Conservation (phyloP, 2,888 invertebrate species). For the Thera britannica region DNA sequence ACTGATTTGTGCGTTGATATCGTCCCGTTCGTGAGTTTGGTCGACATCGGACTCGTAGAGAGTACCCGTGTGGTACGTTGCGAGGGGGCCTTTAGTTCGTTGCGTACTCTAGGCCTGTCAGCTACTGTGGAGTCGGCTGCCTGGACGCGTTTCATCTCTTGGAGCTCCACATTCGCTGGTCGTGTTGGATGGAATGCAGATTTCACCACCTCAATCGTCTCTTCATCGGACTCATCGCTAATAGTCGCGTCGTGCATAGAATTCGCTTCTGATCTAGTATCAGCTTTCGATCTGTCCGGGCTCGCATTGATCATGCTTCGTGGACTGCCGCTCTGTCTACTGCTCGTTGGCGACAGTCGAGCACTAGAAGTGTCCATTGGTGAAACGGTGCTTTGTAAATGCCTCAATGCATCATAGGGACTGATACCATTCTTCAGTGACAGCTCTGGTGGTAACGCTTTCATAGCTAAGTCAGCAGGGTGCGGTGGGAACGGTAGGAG, state of each 20-base stretch:
- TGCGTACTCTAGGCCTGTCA: slow-evolving; percentile 73
- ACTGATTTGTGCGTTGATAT: slow-evolving; percentile 87
- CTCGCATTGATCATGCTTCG: slow-evolving; percentile 72
- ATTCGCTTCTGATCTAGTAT: slow-evolving; percentile 86
- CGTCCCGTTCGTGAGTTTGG: slow-evolving; percentile 84
- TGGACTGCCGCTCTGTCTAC: slow-evolving; percentile 83
- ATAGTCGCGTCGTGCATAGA: slow-evolving; percentile 86
- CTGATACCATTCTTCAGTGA: slow-evolving; percentile 82
- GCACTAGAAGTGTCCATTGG: slow-evolving; percentile 78
- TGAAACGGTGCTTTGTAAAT: slow-evolving; percentile 75
- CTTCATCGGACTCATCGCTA: slow-evolving; percentile 88
- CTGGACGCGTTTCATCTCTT: slow-evolving; percentile 81
- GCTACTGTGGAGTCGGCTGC: slow-evolving; percentile 86
- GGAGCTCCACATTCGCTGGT: slow-evolving; percentile 84
- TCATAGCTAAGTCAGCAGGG: slow-evolving; percentile 79
- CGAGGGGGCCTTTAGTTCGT: slow-evolving; percentile 87
- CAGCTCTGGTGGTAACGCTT: slow-evolving; percentile 78
- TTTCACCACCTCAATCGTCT: slow-evolving; percentile 90
- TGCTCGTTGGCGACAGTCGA: slow-evolving; percentile 83
- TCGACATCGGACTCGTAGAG: slow-evolving; percentile 81
- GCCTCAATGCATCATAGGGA: slow-evolving; percentile 84
- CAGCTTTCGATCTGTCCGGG: slow-evolving; percentile 81
- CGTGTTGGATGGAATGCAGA: slow-evolving; percentile 90
- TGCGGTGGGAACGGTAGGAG: slow-evolving; percentile 83
- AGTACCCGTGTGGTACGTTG: slow-evolving; percentile 77